These are phyloP conservation scores for Pardosa pseudoannulata DNA, from an alignment of 2,888 invertebrate genomes.

Conservation along the genomic window DNA sequence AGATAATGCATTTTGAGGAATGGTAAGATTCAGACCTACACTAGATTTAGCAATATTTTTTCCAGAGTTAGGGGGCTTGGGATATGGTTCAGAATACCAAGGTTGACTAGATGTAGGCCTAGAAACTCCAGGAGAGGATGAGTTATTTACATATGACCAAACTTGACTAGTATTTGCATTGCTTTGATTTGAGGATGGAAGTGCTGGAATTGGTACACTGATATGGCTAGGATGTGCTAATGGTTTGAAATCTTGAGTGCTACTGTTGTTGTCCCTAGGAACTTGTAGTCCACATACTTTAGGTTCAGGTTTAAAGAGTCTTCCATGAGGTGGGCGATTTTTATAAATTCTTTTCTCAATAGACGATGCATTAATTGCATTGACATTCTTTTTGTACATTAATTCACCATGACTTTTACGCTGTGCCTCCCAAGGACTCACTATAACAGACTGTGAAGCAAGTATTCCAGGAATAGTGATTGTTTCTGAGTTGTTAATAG, in stretches of 20 bases:
- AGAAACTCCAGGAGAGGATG: not conserved
- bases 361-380: constrained; percentile 1
- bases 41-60: not conserved
- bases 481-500: not conserved
- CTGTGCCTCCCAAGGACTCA: not conserved
- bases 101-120: constrained; percentile 12
- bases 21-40: not conserved
- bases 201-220: not conserved
- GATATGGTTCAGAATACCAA: constrained; percentile 28
- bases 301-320: not conserved
- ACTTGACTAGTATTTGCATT: not conserved
- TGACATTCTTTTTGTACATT: constrained; percentile 1
- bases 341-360: constrained; percentile 18
- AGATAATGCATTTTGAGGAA: not conserved
- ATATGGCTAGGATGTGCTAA: not conserved
- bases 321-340: not conserved
- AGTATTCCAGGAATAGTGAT: constrained; percentile 16
- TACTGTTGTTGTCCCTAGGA: not conserved
- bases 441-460: constrained; percentile 21
- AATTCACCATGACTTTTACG: not conserved
- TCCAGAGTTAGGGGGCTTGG: not conserved
- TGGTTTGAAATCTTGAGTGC: not conserved
- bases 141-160: not conserved
- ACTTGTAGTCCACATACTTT: not conserved
- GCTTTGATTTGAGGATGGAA: not conserved